Evolutionary conservation across 2,113 vertebrate species (phyloP), one percentile per base, ranked within the genome.

Genomic region (Glareola pratincola): DNA sequence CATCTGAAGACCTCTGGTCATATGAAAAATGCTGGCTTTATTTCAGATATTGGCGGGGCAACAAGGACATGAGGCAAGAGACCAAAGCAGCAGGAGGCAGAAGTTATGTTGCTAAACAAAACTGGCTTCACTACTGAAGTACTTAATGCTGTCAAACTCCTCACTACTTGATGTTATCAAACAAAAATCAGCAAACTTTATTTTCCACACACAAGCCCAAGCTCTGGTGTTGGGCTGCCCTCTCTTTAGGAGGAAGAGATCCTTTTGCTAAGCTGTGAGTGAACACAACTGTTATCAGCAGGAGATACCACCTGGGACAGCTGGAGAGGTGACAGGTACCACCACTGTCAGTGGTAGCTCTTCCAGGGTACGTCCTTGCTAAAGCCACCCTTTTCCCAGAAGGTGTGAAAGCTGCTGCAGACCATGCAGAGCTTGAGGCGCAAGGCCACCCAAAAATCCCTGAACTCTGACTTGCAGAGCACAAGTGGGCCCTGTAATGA

Each of bases 401-500:
- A 69, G 53, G 34, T 27, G 22, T 8, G 8, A 34, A 53, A 66
- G 8, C 36, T 64, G 3, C 3, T 16, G n/a, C 23, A 72, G 45
- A 16, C 34, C 6, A 4, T 6, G 16, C 30, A 68, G 34, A 57
- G 9, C 63, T 29, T 7, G 24, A 59, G 60, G 12, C 3, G 0
- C 1, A 1, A 2, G 0, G 1, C 30, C 15, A 12, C 8, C 43
- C 68, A 24, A 13, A 87, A 81, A 63, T 15, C 73, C 27, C 73
- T 8, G 3, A 66, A 22, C 12, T 41, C 29, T 11, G 15, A 3
- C 34, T 13, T 8, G 14, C 41, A 47, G 80, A 21, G 69, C 62
- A 45, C 34, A 21, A 8, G 11, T 0, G 1, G 16, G 21, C 34
- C 39, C 36, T 0, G 0, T 10, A 47, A 39, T 0, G 20, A 21